A percentile compares a stretch with the other conserved stretches of the same genome.
Evolutionary conservation across 2,888 invertebrate species (phyloP).

Genomic region (Temnothorax unifasciatus): DNA sequence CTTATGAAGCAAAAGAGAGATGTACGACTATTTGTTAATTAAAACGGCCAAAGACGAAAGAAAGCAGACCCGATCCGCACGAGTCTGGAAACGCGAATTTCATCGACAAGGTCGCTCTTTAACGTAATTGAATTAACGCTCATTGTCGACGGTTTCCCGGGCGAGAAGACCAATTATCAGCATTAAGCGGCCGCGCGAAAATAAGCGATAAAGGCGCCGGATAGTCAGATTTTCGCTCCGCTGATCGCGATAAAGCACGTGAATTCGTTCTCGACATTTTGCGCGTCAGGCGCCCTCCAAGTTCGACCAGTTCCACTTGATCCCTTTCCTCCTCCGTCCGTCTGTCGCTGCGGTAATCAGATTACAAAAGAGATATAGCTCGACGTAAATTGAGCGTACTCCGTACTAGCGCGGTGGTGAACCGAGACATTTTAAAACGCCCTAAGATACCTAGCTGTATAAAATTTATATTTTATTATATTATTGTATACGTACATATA

Average conservation of each 20-base stretch:
- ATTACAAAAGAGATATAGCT: constrained; percentile 52
- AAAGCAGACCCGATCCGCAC: constrained; percentile 11
- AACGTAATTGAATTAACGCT: constrained; percentile 46
- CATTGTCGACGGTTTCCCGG: constrained; percentile 46
- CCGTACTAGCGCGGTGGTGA: not conserved
- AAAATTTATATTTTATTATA: not conserved
- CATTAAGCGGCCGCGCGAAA: constrained; percentile 63
- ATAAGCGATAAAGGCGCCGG: constrained; percentile 59
- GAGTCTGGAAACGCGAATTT: constrained; percentile 33
- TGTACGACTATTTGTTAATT: constrained; percentile 18
- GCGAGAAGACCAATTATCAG: constrained; percentile 71
- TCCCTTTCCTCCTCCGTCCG: not conserved
- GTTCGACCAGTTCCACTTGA: constrained; percentile 34
- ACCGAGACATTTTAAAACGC: not conserved
- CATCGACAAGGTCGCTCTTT: constrained; percentile 24
- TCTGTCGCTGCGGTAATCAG: constrained; percentile 47
- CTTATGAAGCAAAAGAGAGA: constrained; percentile 16
- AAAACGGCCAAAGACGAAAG: constrained; percentile 10
- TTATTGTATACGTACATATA: not conserved
- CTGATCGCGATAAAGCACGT: constrained; percentile 52
- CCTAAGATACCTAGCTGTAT: not conserved
- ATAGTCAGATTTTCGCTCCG: constrained; percentile 36
- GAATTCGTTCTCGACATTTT: constrained; percentile 22
- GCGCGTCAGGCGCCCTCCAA: not conserved
- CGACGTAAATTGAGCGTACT: constrained; percentile 12